Evolutionary conservation across 2,888 invertebrate genomes (phyloP).

Genomic region (Ichneumoninae sp.): DNA sequence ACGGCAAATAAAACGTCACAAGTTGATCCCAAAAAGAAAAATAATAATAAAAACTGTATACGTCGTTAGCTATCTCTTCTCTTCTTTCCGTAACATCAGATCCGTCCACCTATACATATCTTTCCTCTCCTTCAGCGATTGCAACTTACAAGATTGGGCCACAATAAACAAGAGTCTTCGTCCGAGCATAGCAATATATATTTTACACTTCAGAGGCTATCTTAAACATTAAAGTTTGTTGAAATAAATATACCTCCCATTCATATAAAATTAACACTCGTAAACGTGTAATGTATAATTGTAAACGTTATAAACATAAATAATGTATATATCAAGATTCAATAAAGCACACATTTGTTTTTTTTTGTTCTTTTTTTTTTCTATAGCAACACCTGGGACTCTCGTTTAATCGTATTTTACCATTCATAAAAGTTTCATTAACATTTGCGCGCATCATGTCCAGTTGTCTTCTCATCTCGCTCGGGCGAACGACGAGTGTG

Average conservation of each 20-base stretch:
- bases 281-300: conserved; percentile 63
- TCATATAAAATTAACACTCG: conserved; percentile 65
- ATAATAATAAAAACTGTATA: not conserved
- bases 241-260: conserved; percentile 64
- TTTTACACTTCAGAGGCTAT: conserved; percentile 61
- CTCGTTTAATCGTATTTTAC: conserved; percentile 39
- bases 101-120: conserved; percentile 27
- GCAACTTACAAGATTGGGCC: conserved; percentile 9
- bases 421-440: conserved; percentile 32
- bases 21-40: conserved; percentile 48
- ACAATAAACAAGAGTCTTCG: conserved; percentile 43
- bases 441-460: conserved; percentile 47
- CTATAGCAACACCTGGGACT: conserved; percentile 47
- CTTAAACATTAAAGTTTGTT: conserved; percentile 53
- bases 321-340: conserved; percentile 59
- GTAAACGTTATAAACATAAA: conserved; percentile 68
- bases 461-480: not conserved
- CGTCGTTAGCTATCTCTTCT: conserved; percentile 27
- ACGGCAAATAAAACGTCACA: conserved; percentile 61
- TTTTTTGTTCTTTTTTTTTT: conserved; percentile 9
- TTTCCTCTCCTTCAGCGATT: conserved; percentile 2
- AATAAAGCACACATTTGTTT: conserved; percentile 58
- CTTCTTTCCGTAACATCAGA: not conserved
- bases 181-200: conserved; percentile 63
- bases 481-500: not conserved